Percentiles rank a stretch among this genome's conserved stretches.
These are phyloP conservation scores for Thunnus thynnus DNA, from an alignment of 2,113 vertebrate genomes.

Conservation along the genomic window DNA sequence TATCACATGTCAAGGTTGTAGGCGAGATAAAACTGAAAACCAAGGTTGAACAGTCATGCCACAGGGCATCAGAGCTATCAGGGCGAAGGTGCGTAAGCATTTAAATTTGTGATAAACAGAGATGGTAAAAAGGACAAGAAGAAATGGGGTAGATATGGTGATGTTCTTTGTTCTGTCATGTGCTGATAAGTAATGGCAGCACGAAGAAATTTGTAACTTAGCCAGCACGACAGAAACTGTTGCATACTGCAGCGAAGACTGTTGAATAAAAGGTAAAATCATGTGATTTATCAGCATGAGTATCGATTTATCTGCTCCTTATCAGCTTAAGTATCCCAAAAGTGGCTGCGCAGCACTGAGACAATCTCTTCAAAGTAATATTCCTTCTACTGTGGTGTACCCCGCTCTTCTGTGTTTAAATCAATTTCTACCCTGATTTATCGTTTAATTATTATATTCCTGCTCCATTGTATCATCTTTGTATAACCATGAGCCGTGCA, in stretches of 20 bases:
- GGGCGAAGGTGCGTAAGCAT: constrained; percentile 42
- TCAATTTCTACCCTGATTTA: background rate
- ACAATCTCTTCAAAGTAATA: background rate
- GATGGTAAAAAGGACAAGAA: constrained; percentile 57
- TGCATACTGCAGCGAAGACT: background rate
- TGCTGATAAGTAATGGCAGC: constrained; percentile 37
- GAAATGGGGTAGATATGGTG: constrained; percentile 33
- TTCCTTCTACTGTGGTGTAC: background rate
- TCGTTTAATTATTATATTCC: background rate
- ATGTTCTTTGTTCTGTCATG: constrained; percentile 32
- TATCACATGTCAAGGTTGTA: constrained; percentile 67
- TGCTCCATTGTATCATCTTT: background rate
- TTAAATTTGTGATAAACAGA: constrained; percentile 57
- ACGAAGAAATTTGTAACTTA: constrained; percentile 16
- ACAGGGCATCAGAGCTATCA: constrained; percentile 14
- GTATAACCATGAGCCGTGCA: background rate
- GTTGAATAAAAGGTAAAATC: background rate
- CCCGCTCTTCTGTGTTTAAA: background rate
- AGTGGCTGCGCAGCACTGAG: background rate
- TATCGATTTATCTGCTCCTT: background rate
- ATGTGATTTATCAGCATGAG: background rate
- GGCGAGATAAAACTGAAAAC: constrained; percentile 35
- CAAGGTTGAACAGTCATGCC: background rate
- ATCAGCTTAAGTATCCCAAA: background rate
- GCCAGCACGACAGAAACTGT: background rate